Conservation (phyloP, 2,888 invertebrate species). For the Gisinianus flammeolus region DNA sequence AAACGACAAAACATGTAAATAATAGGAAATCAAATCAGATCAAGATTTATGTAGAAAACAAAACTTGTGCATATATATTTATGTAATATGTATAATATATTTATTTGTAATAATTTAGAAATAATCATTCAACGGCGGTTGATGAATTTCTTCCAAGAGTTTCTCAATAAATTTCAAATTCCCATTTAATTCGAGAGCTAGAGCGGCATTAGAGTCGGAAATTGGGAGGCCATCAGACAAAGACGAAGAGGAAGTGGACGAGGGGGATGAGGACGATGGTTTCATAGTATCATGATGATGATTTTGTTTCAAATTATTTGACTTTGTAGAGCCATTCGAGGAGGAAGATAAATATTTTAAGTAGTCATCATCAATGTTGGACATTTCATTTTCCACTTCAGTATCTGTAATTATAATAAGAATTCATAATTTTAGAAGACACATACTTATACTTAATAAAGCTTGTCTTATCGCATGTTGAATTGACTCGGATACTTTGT, state of each 20-base stretch:
- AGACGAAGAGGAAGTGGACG: neutral
- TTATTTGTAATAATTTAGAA: conserved; percentile 25
- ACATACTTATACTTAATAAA: too few species aligned
- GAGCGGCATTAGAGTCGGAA: conserved; percentile 33
- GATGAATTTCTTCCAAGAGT: conserved; percentile 48
- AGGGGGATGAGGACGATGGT: neutral
- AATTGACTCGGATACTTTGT: too few species aligned
- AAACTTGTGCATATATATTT: too few species aligned
- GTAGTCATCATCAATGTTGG: conserved; percentile 42
- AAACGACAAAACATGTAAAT: too few species aligned
- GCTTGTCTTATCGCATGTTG: too few species aligned
- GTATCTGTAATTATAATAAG: too few species aligned
- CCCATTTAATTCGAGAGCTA: conserved; percentile 37
- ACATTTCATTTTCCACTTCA: conserved; percentile 44
- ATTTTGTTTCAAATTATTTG: neutral
- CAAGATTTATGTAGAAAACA: too few species aligned
- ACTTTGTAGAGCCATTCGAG: conserved; percentile 13
- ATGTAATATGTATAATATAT: neutral
- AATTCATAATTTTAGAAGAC: too few species aligned
- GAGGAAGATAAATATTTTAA: conserved; percentile 18
- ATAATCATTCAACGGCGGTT: conserved; percentile 44
- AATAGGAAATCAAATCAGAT: too few species aligned
- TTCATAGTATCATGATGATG: neutral
- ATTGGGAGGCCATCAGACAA: conserved; percentile 1
- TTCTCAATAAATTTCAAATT: conserved; percentile 54